phyloP scores from a whole-genome alignment of 2,797 vertebrate genomes.

The Gallirallus australis region DNA sequence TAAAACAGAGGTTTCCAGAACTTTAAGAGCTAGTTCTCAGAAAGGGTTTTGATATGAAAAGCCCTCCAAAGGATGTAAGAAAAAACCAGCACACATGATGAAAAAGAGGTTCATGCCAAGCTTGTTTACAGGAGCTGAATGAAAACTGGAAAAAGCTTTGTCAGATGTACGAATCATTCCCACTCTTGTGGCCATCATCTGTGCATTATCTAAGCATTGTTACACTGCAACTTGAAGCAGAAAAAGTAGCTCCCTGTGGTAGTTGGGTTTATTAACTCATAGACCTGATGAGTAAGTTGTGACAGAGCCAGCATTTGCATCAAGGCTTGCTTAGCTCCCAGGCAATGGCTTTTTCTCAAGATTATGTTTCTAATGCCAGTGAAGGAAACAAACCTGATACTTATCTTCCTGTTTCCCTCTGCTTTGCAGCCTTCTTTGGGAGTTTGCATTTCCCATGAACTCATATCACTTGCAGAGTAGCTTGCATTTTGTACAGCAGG shows the following conservation, averaged over 20 bases:
- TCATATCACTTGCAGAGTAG: neutral
- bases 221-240: neutral
- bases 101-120: neutral
- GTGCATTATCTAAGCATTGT: neutral
- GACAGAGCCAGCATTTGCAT: neutral
- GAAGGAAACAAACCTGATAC: constrained; percentile 20
- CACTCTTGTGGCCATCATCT: neutral
- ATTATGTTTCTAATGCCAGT: neutral
- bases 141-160: neutral
- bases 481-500: neutral
- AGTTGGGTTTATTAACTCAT: neutral
- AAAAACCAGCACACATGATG: neutral
- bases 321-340: neutral
- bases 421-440: constrained; percentile 7
- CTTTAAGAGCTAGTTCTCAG: neutral
- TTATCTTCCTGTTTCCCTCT: neutral
- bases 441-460: neutral
- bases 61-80: neutral
- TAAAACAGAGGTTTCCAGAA: neutral
- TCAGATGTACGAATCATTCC: neutral
- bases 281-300: neutral
- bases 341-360: neutral
- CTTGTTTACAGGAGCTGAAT: neutral
- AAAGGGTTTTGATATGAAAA: neutral
- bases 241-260: neutral